These are phyloP conservation scores for Margarornis squamiger DNA, from an alignment of 2,797 vertebrate genomes.

Conservation along the genomic window DNA sequence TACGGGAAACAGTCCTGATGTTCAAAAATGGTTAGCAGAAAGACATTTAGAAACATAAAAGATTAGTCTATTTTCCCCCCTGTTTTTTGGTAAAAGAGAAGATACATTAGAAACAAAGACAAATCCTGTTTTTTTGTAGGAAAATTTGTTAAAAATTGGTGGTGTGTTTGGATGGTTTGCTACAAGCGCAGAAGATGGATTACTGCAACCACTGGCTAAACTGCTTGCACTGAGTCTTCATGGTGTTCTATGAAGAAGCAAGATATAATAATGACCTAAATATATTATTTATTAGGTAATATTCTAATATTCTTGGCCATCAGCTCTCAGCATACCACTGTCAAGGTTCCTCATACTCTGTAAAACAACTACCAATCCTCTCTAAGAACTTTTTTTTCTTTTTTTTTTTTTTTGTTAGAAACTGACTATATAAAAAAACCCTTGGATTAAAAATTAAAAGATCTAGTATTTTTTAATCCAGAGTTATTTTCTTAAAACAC, in stretches of 20 bases:
- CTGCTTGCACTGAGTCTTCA: not conserved
- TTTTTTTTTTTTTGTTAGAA: not conserved
- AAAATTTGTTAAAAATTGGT: not conserved
- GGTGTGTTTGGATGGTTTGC: not conserved
- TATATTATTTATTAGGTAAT: not conserved
- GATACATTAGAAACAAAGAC: not conserved
- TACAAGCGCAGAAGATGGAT: not conserved
- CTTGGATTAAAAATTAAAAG: slow-evolving; percentile 36
- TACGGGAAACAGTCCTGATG: not conserved
- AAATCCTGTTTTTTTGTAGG: not conserved
- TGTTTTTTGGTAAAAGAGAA: not conserved
- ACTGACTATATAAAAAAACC: not conserved
- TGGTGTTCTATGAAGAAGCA: not conserved
- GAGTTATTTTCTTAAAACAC: slow-evolving; percentile 6
- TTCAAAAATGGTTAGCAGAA: not conserved
- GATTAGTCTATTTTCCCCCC: not conserved
- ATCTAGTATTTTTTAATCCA: not conserved
- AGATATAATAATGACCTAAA: not conserved
- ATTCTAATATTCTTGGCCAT: not conserved
- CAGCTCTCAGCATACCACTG: not conserved
- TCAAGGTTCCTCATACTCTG: not conserved
- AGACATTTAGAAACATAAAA: not conserved
- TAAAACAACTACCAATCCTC: not conserved
- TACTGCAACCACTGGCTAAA: not conserved
- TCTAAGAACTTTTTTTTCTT: not conserved